Percentiles rank a stretch among this genome's conserved stretches.
Conservation (phyloP, 2,113 vertebrate species). For the Gambusia holbrooki region DNA sequence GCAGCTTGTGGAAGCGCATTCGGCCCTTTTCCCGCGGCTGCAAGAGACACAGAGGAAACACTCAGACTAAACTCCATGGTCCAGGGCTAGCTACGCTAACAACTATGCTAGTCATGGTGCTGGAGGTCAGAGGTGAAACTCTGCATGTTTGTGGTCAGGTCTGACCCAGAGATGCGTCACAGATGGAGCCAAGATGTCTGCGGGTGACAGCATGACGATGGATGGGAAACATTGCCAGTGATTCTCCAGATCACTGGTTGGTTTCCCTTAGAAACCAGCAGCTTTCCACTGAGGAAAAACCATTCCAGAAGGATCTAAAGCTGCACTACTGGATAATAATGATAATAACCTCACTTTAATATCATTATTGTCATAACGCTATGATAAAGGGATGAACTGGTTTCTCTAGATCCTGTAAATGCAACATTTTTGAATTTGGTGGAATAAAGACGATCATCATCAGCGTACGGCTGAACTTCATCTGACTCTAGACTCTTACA, state of each 20-base stretch:
- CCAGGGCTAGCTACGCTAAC: conserved; percentile 16
- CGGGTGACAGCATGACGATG: conserved; percentile 58
- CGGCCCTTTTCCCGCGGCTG: conserved; percentile 95
- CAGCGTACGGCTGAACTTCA: background rate
- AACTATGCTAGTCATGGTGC: conserved; percentile 41
- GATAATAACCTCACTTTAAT: background rate
- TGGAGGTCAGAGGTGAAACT: conserved; percentile 33
- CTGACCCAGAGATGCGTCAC: conserved; percentile 33
- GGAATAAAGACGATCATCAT: background rate
- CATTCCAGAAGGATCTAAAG: background rate
- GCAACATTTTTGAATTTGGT: background rate
- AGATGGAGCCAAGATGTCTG: conserved; percentile 56
- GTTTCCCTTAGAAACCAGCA: background rate
- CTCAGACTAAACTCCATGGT: conserved; percentile 34
- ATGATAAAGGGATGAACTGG: too few relatives aligned
- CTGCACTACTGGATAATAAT: too few relatives aligned
- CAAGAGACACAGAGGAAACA: conserved; percentile 13
- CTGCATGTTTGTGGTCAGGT: conserved; percentile 22
- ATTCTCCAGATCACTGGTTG: background rate
- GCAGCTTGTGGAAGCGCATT: conserved; percentile 98
- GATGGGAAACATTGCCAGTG: conserved; percentile 10
- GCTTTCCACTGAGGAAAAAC: too few relatives aligned
- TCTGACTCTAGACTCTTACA: too few relatives aligned
- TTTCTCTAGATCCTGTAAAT: too few relatives aligned
- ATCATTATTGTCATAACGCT: too few relatives aligned